Evolutionary conservation across 1,140 invertebrate genomes (phyloP).

Genomic region (Homalodisca vitripennis): DNA sequence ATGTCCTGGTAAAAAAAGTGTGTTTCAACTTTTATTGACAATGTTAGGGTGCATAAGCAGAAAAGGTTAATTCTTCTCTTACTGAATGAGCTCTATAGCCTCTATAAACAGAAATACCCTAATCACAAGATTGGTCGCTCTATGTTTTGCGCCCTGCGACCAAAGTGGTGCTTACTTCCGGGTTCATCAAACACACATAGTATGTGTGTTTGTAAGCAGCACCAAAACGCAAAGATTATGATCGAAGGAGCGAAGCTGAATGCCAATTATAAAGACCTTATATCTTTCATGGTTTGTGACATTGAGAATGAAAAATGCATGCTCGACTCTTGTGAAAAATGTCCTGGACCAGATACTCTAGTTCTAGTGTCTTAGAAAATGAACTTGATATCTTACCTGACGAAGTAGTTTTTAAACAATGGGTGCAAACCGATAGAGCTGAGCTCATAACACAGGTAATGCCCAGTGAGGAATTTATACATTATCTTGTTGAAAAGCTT

Average conservation of each 20-base stretch:
- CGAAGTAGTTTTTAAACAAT: constrained; percentile 29
- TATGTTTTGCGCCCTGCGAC: constrained; percentile 30
- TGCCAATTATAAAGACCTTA: constrained; percentile 22
- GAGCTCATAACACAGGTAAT: constrained; percentile 24
- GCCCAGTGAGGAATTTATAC: constrained; percentile 24
- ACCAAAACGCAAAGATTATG: constrained; percentile 33
- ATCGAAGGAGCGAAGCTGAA: constrained; percentile 27
- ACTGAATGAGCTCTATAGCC: constrained; percentile 31
- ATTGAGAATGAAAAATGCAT: constrained; percentile 16
- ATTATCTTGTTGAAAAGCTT: constrained; percentile 20
- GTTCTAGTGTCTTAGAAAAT: background rate
- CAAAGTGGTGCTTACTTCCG: constrained; percentile 35
- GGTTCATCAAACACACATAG: constrained; percentile 35
- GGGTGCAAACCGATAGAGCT: constrained; percentile 29
- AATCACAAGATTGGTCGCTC: constrained; percentile 29
- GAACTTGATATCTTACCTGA: constrained; percentile 26
- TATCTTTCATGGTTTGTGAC: constrained; percentile 19
- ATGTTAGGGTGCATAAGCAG: constrained; percentile 30
- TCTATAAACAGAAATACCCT: constrained; percentile 34
- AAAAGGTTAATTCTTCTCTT: constrained; percentile 30
- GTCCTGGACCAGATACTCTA: constrained; percentile 15
- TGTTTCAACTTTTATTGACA: constrained; percentile 30
- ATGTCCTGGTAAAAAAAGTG: constrained; percentile 31
- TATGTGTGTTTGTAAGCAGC: constrained; percentile 35
- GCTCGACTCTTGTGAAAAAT: constrained; percentile 9